Conservation (phyloP, 2,113 vertebrate genomes). For the Syngnathoides biaculeatus region DNA sequence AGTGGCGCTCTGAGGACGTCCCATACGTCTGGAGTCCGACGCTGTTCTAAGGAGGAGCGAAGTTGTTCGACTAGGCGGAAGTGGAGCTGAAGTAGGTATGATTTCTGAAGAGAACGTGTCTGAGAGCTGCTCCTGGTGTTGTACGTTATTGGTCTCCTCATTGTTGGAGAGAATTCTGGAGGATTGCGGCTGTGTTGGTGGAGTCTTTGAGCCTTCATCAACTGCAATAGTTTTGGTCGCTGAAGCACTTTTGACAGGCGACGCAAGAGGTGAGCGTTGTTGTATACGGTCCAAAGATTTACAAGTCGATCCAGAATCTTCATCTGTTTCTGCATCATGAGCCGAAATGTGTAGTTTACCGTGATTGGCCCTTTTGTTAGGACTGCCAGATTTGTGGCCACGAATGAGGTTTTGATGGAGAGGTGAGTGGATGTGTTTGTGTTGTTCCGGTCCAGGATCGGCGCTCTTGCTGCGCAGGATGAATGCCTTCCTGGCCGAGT, state of each 20-base stretch:
- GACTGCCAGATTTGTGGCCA: conserved; percentile 44
- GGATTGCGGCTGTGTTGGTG: conserved; percentile 43
- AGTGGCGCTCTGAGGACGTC: conserved; percentile 35
- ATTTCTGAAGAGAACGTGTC: conserved; percentile 42
- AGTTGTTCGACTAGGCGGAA: conserved; percentile 75
- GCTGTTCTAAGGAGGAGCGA: conserved; percentile 75
- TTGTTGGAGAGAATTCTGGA: conserved; percentile 58
- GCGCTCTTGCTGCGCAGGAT: conserved; percentile 53
- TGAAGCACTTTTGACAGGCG: conserved; percentile 72
- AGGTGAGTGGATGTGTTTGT: conserved; percentile 63
- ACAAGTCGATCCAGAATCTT: conserved; percentile 35
- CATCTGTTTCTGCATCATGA: conserved; percentile 69
- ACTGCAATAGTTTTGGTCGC: conserved; percentile 67
- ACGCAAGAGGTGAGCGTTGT: conserved; percentile 65
- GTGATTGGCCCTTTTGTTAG: conserved; percentile 69
- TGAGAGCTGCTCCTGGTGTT: conserved; percentile 56
- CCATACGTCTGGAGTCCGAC: conserved; percentile 52
- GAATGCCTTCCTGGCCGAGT: conserved; percentile 59
- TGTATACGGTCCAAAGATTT: conserved; percentile 61
- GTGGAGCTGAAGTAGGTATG: conserved; percentile 68
- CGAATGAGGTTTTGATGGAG: conserved; percentile 73
- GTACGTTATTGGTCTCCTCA: conserved; percentile 61
- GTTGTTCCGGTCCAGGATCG: conserved; percentile 61
- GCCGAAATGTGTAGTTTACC: conserved; percentile 75
- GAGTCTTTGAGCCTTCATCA: conserved; percentile 56